Evolutionary conservation across 2,888 invertebrate species (phyloP), one percentile per base, ranked within the genome.

Genomic region (Drosophila mettleri): DNA sequence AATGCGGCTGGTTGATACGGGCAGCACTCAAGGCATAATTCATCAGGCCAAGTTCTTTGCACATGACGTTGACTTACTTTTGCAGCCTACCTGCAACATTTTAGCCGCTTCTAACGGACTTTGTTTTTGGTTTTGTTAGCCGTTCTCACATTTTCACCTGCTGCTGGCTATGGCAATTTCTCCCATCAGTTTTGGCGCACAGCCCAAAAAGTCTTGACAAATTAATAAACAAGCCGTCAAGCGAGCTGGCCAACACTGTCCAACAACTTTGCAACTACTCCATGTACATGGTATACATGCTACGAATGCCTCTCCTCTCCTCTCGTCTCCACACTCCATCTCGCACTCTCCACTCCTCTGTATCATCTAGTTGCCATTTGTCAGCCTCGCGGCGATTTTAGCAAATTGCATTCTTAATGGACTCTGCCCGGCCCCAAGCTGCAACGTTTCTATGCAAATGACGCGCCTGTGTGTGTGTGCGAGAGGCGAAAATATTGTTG

Each of bases 401-500:
- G 72, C 78, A 84, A 86, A 84, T 84, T 84, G 79, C 81, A 86
- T 84, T 84, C 86, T 86, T 86, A 84, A 84, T 86, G 84, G 77
- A 77, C 64, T 71, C 59, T 68, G 69, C 69, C 52, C 49, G 65
- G 33, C 61, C 51, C 14, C 68, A 16, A 34, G 67, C 54, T 36
- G 33, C 29, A 39, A 67, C 49, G 41, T 69, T 64, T 72, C 81
- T 63, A 75, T 68, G 74, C 74, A 70, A 70, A 67, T 74, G 63
- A 41, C 55, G 59, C 39, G 14, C 59, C 38, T 48, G 14, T 48
- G 27, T n/a, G 20, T 34, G 36, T 29, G 34, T 39, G 24, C 14
- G 48, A 43, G 22, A 20, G 34, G 14, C 27, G 20, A 48, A 59
- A 41, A 41, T 58, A 22, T 61, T 20, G 14, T 24, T 48, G 52